Percentiles rank a stretch among this genome's conserved stretches.
Conservation (phyloP, 1,140 invertebrate species). For the Limonius californicus region DNA sequence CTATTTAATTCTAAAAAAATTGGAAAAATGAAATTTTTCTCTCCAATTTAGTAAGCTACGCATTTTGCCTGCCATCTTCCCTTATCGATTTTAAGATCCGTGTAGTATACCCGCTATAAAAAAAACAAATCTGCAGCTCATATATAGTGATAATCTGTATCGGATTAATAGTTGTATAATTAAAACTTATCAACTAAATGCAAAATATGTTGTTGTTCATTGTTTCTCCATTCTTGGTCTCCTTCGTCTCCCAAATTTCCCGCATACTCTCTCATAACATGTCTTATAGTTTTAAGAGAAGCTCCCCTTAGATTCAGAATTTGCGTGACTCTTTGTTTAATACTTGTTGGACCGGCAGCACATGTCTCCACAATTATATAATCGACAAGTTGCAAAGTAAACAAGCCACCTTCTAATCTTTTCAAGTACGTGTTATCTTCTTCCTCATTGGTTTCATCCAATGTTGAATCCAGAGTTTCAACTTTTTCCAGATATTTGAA, state of each 20-base stretch:
- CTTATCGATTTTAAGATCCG: too few relatives aligned
- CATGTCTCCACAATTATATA: conserved; percentile 94
- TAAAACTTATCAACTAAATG: conserved; percentile 94
- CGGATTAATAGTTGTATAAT: too few relatives aligned
- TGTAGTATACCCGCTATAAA: too few relatives aligned
- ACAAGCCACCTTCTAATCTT: conserved; percentile 87
- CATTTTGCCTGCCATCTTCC: too few relatives aligned
- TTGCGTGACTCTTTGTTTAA: conserved; percentile 86
- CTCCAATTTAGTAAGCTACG: too few relatives aligned
- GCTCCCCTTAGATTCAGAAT: conserved; percentile 86
- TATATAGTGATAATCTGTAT: too few relatives aligned
- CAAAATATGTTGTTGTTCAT: conserved; percentile 87
- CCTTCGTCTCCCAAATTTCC: conserved; percentile 90
- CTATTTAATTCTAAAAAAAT: too few relatives aligned
- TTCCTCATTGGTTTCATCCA: conserved; percentile 51
- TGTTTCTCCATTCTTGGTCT: conserved; percentile 75
- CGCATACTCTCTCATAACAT: conserved; percentile 95
- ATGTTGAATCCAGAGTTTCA: conserved; percentile 71
- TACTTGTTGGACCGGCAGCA: conserved; percentile 65
- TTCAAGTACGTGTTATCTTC: conserved; percentile 86
- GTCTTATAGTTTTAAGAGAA: conserved; percentile 90
- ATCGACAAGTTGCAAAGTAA: conserved; percentile 93
- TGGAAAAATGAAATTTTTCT: too few relatives aligned
- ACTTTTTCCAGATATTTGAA: conserved; percentile 97
- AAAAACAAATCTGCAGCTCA: too few relatives aligned